Evolutionary conservation across 2,888 invertebrate species (phyloP).

Genomic region (Ypsolopha scabrella): DNA sequence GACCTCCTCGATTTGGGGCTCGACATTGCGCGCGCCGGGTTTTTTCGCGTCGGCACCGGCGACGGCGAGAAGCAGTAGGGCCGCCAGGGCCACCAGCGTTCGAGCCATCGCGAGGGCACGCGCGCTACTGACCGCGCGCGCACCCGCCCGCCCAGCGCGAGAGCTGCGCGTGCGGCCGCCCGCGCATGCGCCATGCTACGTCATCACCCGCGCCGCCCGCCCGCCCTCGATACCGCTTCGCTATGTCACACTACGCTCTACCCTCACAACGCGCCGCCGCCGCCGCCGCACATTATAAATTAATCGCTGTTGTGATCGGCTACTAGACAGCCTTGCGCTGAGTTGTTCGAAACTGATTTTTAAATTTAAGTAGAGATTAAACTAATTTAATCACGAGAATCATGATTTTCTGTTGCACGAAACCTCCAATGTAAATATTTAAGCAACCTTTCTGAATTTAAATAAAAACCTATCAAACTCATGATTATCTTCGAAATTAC

Average conservation of each 20-base stretch:
- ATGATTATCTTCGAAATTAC: no score
- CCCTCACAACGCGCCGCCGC: neutral
- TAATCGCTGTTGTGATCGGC: neutral
- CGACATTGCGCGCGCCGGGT: slow-evolving; percentile 58
- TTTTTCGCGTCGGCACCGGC: slow-evolving; percentile 31
- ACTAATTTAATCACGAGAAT: no score
- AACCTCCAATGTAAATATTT: no score
- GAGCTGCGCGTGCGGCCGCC: slow-evolving; percentile 23
- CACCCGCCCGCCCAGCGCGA: slow-evolving; percentile 30
- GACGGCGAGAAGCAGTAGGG: slow-evolving; percentile 66
- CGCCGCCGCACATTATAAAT: neutral
- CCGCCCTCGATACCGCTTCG: slow-evolving; percentile 21
- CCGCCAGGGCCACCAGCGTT: slow-evolving; percentile 61
- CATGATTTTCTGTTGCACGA: no score
- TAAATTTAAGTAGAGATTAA: no score
- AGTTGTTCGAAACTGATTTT: no score
- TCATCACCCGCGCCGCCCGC: slow-evolving; percentile 17
- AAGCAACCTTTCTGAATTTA: no score
- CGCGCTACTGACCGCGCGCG: slow-evolving; percentile 53
- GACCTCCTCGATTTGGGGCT: slow-evolving; percentile 93
- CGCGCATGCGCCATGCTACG: slow-evolving; percentile 15
- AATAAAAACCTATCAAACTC: no score
- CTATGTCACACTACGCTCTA: slow-evolving; percentile 9
- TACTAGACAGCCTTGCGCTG: neutral
- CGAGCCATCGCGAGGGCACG: slow-evolving; percentile 67